phyloP scores from a whole-genome alignment of 2,113 vertebrate genomes.

The Pomatorhinus ruficollis region DNA sequence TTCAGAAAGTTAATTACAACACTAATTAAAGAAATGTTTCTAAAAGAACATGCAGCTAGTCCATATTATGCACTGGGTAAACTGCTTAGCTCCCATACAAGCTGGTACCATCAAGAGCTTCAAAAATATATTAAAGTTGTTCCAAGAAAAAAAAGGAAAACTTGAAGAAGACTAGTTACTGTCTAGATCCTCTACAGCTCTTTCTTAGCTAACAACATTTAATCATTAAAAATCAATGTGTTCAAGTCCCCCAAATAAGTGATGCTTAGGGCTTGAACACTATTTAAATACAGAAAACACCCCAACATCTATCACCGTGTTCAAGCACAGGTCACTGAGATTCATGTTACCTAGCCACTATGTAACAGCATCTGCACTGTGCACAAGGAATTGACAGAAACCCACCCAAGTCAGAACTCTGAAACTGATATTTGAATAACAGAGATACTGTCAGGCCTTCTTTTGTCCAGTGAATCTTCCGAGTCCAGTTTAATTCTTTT shows the following conservation, averaged over 20 bases:
- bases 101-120: background rate
- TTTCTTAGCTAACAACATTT: background rate
- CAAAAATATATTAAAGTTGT: background rate
- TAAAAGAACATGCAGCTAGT: background rate
- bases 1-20: background rate
- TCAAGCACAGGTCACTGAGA: background rate
- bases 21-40: background rate
- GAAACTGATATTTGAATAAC: background rate
- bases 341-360: background rate
- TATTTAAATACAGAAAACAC: background rate
- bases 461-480: background rate
- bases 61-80: background rate
- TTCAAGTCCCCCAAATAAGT: background rate
- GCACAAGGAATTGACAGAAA: background rate
- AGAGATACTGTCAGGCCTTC: background rate
- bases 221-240: background rate
- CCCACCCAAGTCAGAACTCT: background rate
- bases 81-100: background rate
- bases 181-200: background rate
- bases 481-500: background rate
- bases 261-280: background rate
- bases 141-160: background rate
- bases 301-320: background rate
- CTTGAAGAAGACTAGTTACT: background rate
- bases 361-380: background rate